phyloP scores from a whole-genome alignment of 2,888 invertebrate genomes.

The Anorthoa munda region DNA sequence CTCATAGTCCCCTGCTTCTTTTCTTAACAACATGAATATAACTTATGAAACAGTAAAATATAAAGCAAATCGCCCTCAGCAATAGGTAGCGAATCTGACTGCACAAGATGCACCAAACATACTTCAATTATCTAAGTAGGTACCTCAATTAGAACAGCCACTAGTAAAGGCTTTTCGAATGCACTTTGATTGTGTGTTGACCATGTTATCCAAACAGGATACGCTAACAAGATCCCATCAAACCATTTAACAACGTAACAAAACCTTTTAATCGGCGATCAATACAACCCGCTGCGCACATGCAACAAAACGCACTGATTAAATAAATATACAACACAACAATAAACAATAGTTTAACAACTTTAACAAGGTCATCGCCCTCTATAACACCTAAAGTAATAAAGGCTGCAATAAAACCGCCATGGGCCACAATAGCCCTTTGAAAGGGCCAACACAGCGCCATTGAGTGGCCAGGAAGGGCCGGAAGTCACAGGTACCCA shows the following conservation, averaged over 20 bases:
- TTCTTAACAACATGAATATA: no score
- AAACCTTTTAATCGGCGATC: conserved; percentile 30
- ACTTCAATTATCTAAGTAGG: not conserved
- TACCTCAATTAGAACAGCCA: not conserved
- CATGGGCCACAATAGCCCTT: conserved; percentile 62
- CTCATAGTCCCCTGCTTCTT: no score
- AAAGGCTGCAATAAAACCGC: conserved; percentile 56
- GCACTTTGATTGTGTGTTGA: not conserved
- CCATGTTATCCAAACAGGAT: conserved; percentile 20
- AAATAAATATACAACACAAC: conserved; percentile 43
- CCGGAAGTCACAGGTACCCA: conserved; percentile 79
- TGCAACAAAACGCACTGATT: conserved; percentile 28
- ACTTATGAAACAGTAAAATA: not conserved
- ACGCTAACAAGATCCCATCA: conserved; percentile 22
- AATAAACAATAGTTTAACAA: conserved; percentile 43
- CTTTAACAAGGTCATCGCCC: conserved; percentile 54
- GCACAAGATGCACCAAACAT: not conserved
- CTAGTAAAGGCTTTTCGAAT: not conserved
- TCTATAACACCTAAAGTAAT: conserved; percentile 41
- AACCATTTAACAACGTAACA: conserved; percentile 31
- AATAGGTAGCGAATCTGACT: not conserved
- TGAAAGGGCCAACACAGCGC: conserved; percentile 66
- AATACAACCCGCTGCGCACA: conserved; percentile 24
- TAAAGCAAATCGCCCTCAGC: not conserved
- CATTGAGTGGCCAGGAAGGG: conserved; percentile 65